Evolutionary conservation across 1,140 invertebrate species (phyloP).

Genomic region (Aphaenogaster rudis): DNA sequence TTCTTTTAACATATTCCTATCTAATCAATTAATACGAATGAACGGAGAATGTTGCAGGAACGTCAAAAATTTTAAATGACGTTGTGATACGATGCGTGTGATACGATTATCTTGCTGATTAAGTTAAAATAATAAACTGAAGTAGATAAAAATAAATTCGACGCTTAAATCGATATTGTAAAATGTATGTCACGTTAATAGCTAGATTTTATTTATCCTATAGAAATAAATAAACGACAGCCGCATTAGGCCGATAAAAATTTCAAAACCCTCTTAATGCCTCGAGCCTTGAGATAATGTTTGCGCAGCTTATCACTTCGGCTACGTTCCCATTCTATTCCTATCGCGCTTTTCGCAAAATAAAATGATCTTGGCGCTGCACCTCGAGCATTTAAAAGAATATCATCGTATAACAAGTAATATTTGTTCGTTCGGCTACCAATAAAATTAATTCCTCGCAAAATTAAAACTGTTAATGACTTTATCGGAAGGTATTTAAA

Average conservation of each 20-base stretch:
- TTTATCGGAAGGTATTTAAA: conserved; percentile 29
- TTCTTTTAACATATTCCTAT: background rate
- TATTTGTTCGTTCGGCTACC: background rate
- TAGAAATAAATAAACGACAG: background rate
- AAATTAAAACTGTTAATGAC: conserved; percentile 6
- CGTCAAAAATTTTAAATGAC: conserved; percentile 8
- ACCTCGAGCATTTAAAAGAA: background rate
- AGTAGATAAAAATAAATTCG: background rate
- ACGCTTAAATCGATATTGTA: background rate
- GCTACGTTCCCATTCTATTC: background rate
- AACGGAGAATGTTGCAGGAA: background rate
- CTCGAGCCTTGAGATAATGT: conserved; percentile 42
- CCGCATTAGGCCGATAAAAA: conserved; percentile 40
- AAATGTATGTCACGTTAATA: conserved; percentile 5
- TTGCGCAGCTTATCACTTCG: conserved; percentile 40
- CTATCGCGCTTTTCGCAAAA: conserved; percentile 16
- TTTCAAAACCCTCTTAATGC: conserved; percentile 18
- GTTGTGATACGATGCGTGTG: too few species aligned
- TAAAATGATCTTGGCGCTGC: background rate
- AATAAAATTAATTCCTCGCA: conserved; percentile 3
- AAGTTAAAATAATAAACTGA: conserved; percentile 28
- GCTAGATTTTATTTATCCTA: background rate
- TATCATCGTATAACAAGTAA: background rate
- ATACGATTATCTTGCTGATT: background rate
- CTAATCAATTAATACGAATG: background rate